Percentiles rank a stretch among this genome's conserved stretches.
Evolutionary conservation across 2,797 vertebrate genomes (phyloP).

Genomic region (Hemibagrus guttatus): DNA sequence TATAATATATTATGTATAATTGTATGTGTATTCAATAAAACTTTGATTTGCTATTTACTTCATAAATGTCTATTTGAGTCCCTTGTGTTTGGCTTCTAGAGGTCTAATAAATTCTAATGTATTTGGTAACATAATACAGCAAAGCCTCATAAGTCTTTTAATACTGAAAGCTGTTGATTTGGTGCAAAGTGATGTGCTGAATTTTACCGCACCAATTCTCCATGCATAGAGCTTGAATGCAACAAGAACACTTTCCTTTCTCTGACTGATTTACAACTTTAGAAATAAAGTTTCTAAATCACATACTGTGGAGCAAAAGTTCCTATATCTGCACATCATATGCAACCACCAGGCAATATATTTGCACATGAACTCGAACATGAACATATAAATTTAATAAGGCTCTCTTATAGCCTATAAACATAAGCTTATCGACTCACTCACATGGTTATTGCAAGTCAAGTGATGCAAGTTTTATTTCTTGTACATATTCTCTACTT

Average conservation of each 20-base stretch:
- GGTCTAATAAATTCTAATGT: neutral
- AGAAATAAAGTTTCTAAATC: neutral
- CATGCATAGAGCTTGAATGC: neutral
- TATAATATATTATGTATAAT: neutral
- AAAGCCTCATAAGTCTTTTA: neutral
- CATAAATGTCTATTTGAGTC: neutral
- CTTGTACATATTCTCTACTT: neutral
- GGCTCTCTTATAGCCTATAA: neutral
- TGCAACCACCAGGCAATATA: neutral
- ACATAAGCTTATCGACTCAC: neutral
- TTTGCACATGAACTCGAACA: neutral
- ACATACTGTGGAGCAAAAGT: neutral
- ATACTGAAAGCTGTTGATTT: neutral
- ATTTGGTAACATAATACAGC: neutral
- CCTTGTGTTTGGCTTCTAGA: neutral
- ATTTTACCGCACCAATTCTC: neutral
- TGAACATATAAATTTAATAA: neutral
- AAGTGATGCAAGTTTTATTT: conserved; percentile 1
- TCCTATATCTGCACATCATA: neutral
- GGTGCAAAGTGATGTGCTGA: neutral
- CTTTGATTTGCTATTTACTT: neutral
- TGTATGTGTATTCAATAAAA: neutral
- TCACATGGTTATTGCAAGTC: neutral
- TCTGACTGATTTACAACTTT: neutral
- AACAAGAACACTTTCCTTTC: neutral